These are phyloP conservation scores for Brachionichthys hirsutus DNA, from an alignment of 2,113 vertebrate genomes.

Conservation along the genomic window DNA sequence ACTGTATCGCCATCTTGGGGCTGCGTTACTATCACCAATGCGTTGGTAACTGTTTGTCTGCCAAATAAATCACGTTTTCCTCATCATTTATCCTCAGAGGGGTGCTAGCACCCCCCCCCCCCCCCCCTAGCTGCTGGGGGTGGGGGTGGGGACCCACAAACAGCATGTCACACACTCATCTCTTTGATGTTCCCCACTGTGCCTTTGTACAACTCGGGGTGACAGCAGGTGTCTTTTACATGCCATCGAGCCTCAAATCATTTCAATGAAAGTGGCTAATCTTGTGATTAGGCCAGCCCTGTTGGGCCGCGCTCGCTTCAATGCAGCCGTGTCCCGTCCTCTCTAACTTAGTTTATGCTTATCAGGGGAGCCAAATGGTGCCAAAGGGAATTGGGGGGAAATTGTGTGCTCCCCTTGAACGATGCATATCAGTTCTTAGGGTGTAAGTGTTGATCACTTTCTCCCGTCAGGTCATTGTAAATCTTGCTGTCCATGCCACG, in stretches of 20 bases:
- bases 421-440: conserved; percentile 34
- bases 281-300: conserved; percentile 70
- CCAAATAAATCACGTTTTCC: conserved; percentile 48
- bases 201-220: conserved; percentile 60
- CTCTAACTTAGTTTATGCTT: conserved; percentile 24
- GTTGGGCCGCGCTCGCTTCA: conserved; percentile 55
- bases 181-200: conserved; percentile 62
- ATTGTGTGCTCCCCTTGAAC: conserved; percentile 40
- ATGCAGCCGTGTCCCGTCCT: conserved; percentile 28
- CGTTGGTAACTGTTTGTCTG: conserved; percentile 27
- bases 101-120: conserved; percentile 34
- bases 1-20: neutral
- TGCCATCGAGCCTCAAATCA: conserved; percentile 66
- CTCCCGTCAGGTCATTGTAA: conserved; percentile 38
- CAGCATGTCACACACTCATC: conserved; percentile 51
- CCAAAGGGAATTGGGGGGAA: conserved; percentile 31
- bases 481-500: conserved; percentile 37
- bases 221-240: conserved; percentile 39
- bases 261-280: conserved; percentile 75
- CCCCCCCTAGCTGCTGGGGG: conserved; percentile 55
- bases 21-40: neutral
- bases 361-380: conserved; percentile 37
- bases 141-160: too few species aligned
- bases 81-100: conserved; percentile 35
- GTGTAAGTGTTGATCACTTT: conserved; percentile 34